A percentile compares a stretch with the other conserved stretches of the same genome.
Evolutionary conservation across 2,113 vertebrate species (phyloP).

Genomic region (Chlorocebus sabaeus): DNA sequence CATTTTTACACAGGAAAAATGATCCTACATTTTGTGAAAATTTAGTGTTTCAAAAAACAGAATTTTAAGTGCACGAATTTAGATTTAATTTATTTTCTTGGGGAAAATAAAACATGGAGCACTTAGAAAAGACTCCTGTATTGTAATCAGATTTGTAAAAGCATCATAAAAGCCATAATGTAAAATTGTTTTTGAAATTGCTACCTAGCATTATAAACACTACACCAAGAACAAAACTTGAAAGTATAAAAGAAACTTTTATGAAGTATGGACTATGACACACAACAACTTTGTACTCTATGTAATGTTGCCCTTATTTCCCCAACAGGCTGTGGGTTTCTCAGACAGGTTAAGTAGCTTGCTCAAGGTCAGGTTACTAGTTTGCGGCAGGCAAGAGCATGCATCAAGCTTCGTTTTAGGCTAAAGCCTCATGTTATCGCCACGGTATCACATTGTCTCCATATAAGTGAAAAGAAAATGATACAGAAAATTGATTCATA

Average conservation of each 20-base stretch:
- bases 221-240: constrained; percentile 33
- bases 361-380: constrained; percentile 41
- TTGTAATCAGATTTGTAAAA: neutral
- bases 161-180: neutral
- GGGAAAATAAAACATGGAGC: neutral
- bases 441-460: neutral
- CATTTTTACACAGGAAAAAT: neutral
- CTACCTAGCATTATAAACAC: neutral
- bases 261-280: neutral
- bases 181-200: neutral
- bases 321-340: neutral
- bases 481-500: neutral
- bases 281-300: neutral
- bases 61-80: constrained; percentile 2
- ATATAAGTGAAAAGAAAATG: neutral
- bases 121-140: neutral
- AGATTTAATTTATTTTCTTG: neutral
- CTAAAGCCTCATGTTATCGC: neutral
- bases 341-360: constrained; percentile 36
- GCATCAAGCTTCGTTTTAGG: neutral
- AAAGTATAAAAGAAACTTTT: constrained; percentile 31
- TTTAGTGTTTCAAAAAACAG: neutral
- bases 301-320: constrained; percentile 4
- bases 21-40: neutral
- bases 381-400: neutral